phyloP scores from a whole-genome alignment of 2,113 vertebrate genomes.

The Tachysurus vachellii region DNA sequence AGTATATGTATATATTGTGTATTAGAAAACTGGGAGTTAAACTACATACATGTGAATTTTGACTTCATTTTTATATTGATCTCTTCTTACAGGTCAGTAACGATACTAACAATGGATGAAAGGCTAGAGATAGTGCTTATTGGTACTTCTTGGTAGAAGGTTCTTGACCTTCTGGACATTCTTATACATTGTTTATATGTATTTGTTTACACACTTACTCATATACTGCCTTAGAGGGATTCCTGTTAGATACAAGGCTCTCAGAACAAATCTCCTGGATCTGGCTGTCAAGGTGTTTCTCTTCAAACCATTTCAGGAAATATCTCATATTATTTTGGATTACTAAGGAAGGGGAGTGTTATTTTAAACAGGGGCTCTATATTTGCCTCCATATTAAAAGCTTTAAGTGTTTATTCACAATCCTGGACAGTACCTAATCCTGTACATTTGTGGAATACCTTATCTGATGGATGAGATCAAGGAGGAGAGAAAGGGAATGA shows the following conservation, averaged over 20 bases:
- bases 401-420: not conserved
- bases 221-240: not conserved
- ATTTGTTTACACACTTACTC: not conserved
- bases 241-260: constrained; percentile 28
- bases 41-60: not conserved
- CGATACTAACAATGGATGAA: not conserved
- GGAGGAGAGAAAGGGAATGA: not conserved
- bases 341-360: constrained; percentile 18
- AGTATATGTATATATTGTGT: not conserved
- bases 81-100: not conserved
- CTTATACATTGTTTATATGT: not conserved
- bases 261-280: constrained; percentile 23
- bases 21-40: not conserved
- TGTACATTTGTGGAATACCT: constrained; percentile 37
- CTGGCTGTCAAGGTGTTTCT: constrained; percentile 56
- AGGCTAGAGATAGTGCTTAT: not conserved
- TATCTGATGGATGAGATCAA: not conserved
- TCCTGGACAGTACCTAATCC: constrained; percentile 57
- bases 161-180: not conserved
- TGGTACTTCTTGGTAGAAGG: not conserved
- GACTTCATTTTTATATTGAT: not conserved
- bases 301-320: constrained; percentile 59
- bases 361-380: constrained; percentile 1
- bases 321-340: constrained; percentile 55
- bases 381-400: constrained; percentile 1